A percentile compares a stretch with the other conserved stretches of the same genome.
phyloP scores from a whole-genome alignment of 2,888 invertebrate species.

The Aphrophora alni region DNA sequence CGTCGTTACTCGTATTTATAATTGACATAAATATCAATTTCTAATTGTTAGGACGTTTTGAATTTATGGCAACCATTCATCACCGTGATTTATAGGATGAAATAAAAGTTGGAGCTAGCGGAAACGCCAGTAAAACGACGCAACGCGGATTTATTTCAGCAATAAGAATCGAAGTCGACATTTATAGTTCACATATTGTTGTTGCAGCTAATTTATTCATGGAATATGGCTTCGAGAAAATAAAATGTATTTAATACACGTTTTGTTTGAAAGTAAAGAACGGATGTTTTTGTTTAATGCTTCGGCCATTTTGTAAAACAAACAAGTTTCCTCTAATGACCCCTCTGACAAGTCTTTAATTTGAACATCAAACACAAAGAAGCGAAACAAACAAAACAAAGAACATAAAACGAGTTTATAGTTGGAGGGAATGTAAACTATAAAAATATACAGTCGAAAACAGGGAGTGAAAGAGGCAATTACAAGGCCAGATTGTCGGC shows the following conservation, averaged over 20 bases:
- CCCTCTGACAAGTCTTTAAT: not conserved
- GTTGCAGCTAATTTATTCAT: constrained; percentile 9
- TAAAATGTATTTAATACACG: not conserved
- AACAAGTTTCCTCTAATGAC: not conserved
- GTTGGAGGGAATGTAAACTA: not conserved
- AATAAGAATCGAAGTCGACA: not conserved
- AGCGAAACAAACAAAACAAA: not conserved
- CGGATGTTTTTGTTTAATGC: not conserved
- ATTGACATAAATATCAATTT: constrained; percentile 9
- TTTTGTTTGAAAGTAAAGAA: not conserved
- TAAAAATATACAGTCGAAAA: not conserved
- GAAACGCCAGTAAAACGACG: not conserved
- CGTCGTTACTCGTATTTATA: not conserved
- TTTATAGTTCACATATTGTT: constrained; percentile 9
- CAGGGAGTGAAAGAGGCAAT: not conserved
- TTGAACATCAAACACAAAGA: constrained; percentile 4
- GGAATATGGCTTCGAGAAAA: not conserved
- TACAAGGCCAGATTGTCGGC: not conserved
- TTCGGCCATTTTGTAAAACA: constrained; percentile 2
- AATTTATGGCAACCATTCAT: not conserved
- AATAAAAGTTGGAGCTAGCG: constrained; percentile 3
- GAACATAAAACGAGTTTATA: not conserved
- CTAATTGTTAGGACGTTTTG: constrained; percentile 3
- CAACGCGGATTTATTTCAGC: not conserved
- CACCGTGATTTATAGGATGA: not conserved